Evolutionary conservation across 2,888 invertebrate genomes (phyloP).

Genomic region (Euplagia quadripunctaria): DNA sequence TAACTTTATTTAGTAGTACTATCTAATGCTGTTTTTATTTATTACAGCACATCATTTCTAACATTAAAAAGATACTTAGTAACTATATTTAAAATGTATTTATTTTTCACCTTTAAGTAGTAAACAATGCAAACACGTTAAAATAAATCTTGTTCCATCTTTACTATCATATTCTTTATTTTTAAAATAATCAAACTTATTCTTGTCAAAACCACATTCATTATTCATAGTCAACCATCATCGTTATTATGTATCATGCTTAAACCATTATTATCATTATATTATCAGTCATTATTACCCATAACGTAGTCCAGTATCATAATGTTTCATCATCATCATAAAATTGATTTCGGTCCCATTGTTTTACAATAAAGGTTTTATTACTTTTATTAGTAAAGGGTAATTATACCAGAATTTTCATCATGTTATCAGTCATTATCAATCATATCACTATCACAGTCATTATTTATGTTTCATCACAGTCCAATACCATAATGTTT

Average conservation of each 20-base stretch:
- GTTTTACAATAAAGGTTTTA: slow-evolving; percentile 17
- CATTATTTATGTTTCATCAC: slow-evolving; percentile 4
- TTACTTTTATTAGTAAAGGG: slow-evolving; percentile 15
- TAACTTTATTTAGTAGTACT: background rate
- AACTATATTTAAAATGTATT: too few relatives aligned
- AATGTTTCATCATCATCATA: too few relatives aligned
- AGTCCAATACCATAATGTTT: background rate
- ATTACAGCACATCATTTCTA: too few relatives aligned
- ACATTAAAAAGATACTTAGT: too few relatives aligned
- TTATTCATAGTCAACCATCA: background rate
- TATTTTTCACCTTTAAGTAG: background rate
- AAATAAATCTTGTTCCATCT: background rate
- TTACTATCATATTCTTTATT: background rate
- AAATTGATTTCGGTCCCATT: too few relatives aligned
- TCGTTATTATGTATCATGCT: background rate
- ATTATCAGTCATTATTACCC: too few relatives aligned
- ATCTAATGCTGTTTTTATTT: background rate
- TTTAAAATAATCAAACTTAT: background rate
- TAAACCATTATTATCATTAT: too few relatives aligned
- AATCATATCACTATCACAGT: background rate
- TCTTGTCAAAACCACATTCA: background rate
- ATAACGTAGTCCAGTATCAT: too few relatives aligned
- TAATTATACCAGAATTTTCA: slow-evolving; percentile 8
- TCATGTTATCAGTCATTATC: background rate
- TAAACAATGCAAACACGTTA: background rate